Evolutionary conservation across 2,113 vertebrate species (phyloP), one percentile per base, ranked within the genome.

Genomic region (Tretioscincus oriximinensis): DNA sequence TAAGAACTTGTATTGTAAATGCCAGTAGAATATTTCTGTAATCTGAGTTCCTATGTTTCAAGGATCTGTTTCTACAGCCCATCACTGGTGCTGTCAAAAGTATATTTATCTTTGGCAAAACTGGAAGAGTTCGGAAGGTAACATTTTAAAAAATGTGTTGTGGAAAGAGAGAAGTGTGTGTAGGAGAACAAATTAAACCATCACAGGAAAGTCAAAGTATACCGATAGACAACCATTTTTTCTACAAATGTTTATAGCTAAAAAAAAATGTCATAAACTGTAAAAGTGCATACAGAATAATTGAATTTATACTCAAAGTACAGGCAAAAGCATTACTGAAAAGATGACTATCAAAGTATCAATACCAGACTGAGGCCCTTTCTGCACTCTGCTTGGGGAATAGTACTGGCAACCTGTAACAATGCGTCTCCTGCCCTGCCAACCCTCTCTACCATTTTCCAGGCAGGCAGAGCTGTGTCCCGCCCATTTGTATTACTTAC

Each of bases 191-290:
- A 77, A 8, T 63, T 63, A 61, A 14, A 18, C 3, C 16, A 63
- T 26, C 24, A 26, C 61, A 63, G 6, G 2, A 22, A 10, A 20
- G 51, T 10, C 28, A 68, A n/a, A 9, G 22, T 1, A 22, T 22
- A 63, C 45, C 10, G 26, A 58, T 51, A 45, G 4, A 12, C 21
- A 68, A 78, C 41, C 24, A 24, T 68, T 67, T 66, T 65, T 35
- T 77, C 66, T 72, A 90, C 73, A 83, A 76, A 77, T 71, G 18
- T 86, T 81, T 20, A 0, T 87, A 90, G 90, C 86, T 88, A 86
- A 85, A 45, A 95, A n/a, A 95, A 93, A 95, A 93, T 94, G 94
- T 95, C 94, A 95, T 58, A 58, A 58, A 58, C 18, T 58, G 54
- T 58, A 58, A 58, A 96, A 96, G 95, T 94, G 93, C 95, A 94